Base-by-base conservation (phyloP, 2,797 vertebrate genomes). In the Anableps anableps region DNA sequence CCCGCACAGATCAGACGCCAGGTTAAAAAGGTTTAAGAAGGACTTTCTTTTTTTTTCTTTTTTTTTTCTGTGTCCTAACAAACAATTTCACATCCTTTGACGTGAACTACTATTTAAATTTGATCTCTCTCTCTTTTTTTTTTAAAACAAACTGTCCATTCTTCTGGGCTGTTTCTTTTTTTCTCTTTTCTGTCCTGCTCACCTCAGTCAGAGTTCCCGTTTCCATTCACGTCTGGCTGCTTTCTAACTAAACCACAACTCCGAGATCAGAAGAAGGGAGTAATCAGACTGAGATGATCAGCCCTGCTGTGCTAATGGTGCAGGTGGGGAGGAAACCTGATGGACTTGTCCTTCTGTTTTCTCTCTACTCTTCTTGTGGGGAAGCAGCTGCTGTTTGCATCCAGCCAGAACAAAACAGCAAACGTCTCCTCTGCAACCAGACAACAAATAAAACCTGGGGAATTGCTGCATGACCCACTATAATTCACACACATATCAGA, bases 301-400 rank as follows among this genome's bases (percentile, higher is more conserved):
- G 29, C 71, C 19, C 21, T 75, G 50, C 26, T 66, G 51, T 66
- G 34, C 70, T 66, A 31, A 26, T 13, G 3, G 38, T 60, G 58
- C 64, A 80, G 58, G 50, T 81, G 72, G 17, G 5, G 53, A 64
- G 55, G 36, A 62, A 55, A 55, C 21, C 72, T 53, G 41, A 60
- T 84, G 66, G 80, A 78, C 76, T 62, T 64, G 68, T 34, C 16
- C 75, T 78, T 81, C 47, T 85, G 26, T 71, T 84, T 79, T 86
- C 55, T 78, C 4, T 78, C 21, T 29, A 5, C 43, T 73, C 78
- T 26, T 74, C 76, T 66, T 76, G 73, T 82, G 85, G n/a, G 13
- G 60, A 47, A 84, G 87, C 89, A 84, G 85, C 88, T 89, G 87
- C 72, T 87, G 4, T 84, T 85, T 70, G 29, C 64, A 75, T 84